Base-by-base conservation (phyloP, 2,113 vertebrate species). In the Cavia porcellus region DNA sequence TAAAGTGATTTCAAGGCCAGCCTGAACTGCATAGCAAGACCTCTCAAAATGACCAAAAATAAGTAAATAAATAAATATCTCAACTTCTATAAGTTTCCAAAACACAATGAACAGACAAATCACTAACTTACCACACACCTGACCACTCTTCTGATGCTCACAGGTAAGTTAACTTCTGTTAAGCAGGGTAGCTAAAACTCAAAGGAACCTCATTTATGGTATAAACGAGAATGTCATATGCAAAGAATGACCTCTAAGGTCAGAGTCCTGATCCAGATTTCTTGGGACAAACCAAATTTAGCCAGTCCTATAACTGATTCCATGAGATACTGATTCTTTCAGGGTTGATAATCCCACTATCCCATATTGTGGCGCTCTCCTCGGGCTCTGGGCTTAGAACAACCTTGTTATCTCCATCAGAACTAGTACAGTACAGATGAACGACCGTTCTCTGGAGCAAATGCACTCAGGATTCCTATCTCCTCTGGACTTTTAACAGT, bases 81-180 rank as follows among this genome's bases (percentile, higher is more conserved):
- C 68, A 93, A 70, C 32, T 81, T 62, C 19, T 35, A 32, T 83
- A 62, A 3, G 28, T 84, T 89, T 95, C 42, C 68, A 86, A 86
- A 89, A 38, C 35, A 95, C 42, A 92, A 57, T 4, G n/a, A 95
- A 92, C 62, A 96, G 35, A 94, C 0, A 62, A 75, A 32, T 14
- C 13, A 22, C 0, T 81, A 20, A 87, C 59, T 94, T 83, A 93
- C 59, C 45, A 92, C 1, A 6, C 30, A 74, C 66, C 4, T 45
- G 81, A 83, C 28, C 52, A 64, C 38, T 89, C 52, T 35, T 68
- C 35, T 89, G 17, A 86, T 11, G 25, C 74, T 45, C 64, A 85
- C 13, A 86, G 38, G 9, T 94, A 90, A 57, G 15, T 19, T 19
- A 57, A 57, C 74, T 92, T 72, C 38, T 94, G 52, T 61, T 86